phyloP scores from a whole-genome alignment of 2,888 invertebrate species.

The Saturnia japonica region DNA sequence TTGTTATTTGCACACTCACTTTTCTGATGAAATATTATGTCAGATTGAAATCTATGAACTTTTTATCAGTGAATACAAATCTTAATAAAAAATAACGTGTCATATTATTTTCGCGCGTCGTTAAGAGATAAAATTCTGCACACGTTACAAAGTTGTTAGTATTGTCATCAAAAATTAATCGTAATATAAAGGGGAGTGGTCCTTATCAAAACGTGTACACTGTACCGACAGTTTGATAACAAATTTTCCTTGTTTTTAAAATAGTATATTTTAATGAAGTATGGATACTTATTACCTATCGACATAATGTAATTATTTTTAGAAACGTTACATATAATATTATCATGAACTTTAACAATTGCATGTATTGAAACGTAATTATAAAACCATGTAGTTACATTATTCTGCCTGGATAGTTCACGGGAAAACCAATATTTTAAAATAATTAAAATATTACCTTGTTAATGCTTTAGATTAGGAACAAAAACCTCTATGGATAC shows the following conservation, averaged over 20 bases:
- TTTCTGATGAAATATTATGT: not conserved
- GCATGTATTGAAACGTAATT: not conserved
- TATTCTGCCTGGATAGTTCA: not conserved
- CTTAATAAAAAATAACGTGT: not conserved
- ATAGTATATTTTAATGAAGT: not conserved
- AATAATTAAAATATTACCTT: not conserved
- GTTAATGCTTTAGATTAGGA: too few relatives aligned
- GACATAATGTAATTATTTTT: not conserved
- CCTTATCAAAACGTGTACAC: slow-evolving; percentile 15
- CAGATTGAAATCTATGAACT: not conserved
- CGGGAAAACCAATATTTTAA: not conserved
- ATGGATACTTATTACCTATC: not conserved
- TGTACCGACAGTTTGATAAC: not conserved
- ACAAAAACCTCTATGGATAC: too few relatives aligned
- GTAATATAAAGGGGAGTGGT: slow-evolving; percentile 10
- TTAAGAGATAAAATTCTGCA: not conserved
- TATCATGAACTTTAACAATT: not conserved
- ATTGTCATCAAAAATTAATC: not conserved
- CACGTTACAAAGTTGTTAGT: slow-evolving; percentile 5
- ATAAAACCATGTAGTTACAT: not conserved
- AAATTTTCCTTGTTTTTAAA: not conserved
- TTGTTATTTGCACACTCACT: not conserved
- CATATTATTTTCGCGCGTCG: not conserved
- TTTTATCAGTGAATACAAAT: not conserved
- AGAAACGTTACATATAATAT: not conserved